Percentiles rank a stretch among this genome's conserved stretches.
Conservation (phyloP, 2,888 invertebrate species). For the Stegana nigrithorax region DNA sequence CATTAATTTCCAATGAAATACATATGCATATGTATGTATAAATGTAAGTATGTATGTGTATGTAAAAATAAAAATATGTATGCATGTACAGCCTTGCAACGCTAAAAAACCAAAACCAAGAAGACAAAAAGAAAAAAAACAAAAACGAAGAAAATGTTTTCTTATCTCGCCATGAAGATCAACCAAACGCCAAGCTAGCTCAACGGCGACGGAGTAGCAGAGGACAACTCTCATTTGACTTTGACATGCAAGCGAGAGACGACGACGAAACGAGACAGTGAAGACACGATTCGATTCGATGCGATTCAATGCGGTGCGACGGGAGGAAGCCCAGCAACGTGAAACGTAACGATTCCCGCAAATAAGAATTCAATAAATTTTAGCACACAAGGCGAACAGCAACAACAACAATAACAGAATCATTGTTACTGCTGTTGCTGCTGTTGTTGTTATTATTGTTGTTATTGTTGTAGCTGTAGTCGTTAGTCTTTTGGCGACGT, state of each 20-base stretch:
- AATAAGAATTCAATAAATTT: conserved; percentile 66
- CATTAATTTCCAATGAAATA: conserved; percentile 59
- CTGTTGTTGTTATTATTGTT: conserved; percentile 18
- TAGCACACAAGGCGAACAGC: conserved; percentile 42
- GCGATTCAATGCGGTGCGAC: not conserved
- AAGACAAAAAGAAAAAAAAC: conserved; percentile 30
- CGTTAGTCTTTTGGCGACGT: conserved; percentile 56
- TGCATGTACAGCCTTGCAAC: too few relatives aligned
- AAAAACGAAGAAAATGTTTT: conserved; percentile 34
- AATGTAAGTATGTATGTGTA: too few relatives aligned
- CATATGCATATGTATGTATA: conserved; percentile 35
- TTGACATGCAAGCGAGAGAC: conserved; percentile 37
- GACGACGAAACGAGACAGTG: not conserved
- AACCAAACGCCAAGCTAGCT: conserved; percentile 3
- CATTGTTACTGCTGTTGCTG: conserved; percentile 41
- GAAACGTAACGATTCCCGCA: conserved; percentile 41
- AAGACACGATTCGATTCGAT: not conserved
- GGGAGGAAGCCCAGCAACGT: not conserved
- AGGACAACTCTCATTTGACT: conserved; percentile 41
- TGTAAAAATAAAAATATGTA: too few relatives aligned
- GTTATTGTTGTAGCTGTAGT: conserved; percentile 25
- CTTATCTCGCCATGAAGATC: conserved; percentile 59
- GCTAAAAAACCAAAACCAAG: too few relatives aligned
- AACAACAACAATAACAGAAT: conserved; percentile 31
- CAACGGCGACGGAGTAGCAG: conserved; percentile 17